Percentiles rank a stretch among this genome's conserved stretches.
These are phyloP conservation scores for Danio kyathit DNA, from an alignment of 2,797 vertebrate species.

Conservation along the genomic window DNA sequence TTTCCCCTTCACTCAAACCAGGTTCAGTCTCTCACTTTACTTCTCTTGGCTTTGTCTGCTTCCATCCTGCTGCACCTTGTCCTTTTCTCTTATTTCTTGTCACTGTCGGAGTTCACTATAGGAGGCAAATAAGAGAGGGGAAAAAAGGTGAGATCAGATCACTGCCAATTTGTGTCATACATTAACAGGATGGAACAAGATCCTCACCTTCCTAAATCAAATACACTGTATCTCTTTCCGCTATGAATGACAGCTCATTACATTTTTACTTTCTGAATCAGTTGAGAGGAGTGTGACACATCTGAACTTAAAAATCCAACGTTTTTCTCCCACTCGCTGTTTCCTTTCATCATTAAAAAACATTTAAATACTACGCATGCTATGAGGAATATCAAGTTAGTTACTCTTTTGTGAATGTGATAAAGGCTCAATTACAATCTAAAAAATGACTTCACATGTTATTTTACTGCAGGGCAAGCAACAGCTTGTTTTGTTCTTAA, in stretches of 20 bases:
- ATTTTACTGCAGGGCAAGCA: slow-evolving; percentile 71
- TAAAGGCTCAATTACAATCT: slow-evolving; percentile 82
- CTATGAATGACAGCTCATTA: slow-evolving; percentile 79
- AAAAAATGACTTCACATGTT: slow-evolving; percentile 55
- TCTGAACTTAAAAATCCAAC: slow-evolving; percentile 85
- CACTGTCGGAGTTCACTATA: slow-evolving; percentile 11
- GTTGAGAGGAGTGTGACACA: slow-evolving; percentile 87
- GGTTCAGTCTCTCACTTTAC: not conserved
- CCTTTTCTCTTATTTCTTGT: not conserved
- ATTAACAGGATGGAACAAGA: not conserved
- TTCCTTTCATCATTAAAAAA: slow-evolving; percentile 57
- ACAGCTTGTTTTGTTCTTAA: slow-evolving; percentile 69
- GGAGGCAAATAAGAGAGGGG: slow-evolving; percentile 22
- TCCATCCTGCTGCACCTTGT: not conserved
- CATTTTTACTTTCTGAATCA: slow-evolving; percentile 69
- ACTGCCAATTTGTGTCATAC: slow-evolving; percentile 9
- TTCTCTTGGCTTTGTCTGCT: not conserved
- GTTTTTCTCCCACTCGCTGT: slow-evolving; percentile 72
- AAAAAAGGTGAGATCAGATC: slow-evolving; percentile 33
- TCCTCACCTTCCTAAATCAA: slow-evolving; percentile 59
- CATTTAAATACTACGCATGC: slow-evolving; percentile 75
- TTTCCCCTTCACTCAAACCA: slow-evolving; percentile 1
- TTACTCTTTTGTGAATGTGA: slow-evolving; percentile 80
- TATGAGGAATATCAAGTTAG: slow-evolving; percentile 83
- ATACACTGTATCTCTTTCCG: slow-evolving; percentile 56